Evolutionary conservation across 1,140 invertebrate genomes (phyloP).

Genomic region (Heliconius melpomene): DNA sequence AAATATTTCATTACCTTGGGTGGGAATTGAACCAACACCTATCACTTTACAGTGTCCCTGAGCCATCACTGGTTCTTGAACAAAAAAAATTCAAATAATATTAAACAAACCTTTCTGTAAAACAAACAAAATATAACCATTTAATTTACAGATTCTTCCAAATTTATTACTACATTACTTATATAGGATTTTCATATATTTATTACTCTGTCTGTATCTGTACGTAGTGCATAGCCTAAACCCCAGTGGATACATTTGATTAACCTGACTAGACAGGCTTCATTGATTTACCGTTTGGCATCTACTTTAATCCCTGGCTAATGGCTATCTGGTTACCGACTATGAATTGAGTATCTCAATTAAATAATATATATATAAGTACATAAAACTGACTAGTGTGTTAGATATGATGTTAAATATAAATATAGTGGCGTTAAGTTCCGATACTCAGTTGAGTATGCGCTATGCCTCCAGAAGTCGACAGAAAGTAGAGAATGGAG

Average conservation of each 20-base stretch:
- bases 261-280: slow-evolving; percentile 79
- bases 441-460: too few species aligned
- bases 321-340: slow-evolving; percentile 53
- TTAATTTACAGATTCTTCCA: not conserved
- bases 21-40: too few species aligned
- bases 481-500: too few species aligned
- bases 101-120: too few species aligned
- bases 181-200: slow-evolving; percentile 18
- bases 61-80: too few species aligned
- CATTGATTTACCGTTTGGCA: slow-evolving; percentile 79
- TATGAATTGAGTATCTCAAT: slow-evolving; percentile 21
- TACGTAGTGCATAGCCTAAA: slow-evolving; percentile 64
- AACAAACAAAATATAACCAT: not conserved
- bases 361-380: slow-evolving; percentile 16
- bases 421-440: not conserved
- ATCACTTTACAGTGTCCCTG: too few species aligned
- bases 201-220: slow-evolving; percentile 51
- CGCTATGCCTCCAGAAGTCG: too few species aligned
- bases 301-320: slow-evolving; percentile 74
- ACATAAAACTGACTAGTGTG: not conserved
- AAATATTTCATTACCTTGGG: too few species aligned
- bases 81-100: too few species aligned
- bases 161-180: not conserved
- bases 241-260: slow-evolving; percentile 76
- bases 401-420: not conserved